Evolutionary conservation across 92 coral and sea anemone species (phyloP), one percentile per base, ranked within the genome.

Genomic region (Heliopora coerulea): DNA sequence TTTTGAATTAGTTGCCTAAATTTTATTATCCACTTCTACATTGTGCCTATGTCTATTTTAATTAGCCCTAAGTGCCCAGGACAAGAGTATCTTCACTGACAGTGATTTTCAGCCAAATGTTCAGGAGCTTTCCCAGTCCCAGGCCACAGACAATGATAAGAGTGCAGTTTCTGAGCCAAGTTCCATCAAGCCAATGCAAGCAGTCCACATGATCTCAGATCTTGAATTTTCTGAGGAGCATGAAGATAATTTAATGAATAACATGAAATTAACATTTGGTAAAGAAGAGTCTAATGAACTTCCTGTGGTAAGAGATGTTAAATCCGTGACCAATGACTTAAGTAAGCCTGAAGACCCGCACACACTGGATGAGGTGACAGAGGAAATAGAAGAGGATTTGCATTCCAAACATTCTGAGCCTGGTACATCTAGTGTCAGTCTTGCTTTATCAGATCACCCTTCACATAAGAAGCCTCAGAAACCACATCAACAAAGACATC

Each of bases 101-200:
- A 84, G 83, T 84, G 97, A 92, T 79, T 93, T 89, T 66, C 88
- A 78, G 54, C 93, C 96, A 28, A 93, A 93, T 25, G 27, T 93
- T 50, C 79, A 87, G 82, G 88, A 80, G 80, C 83, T 93, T 31
- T 85, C 98, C 12, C 78, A 54, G 7, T 74, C n/a, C n/a, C 85
- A 15, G 62, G 81, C 79, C 23, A 76, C 81, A 35, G 81, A 82
- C 20, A 82, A 70, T 0, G 73, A 89, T 21, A 59, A 76, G 1
- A 48, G 86, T 17, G 89, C 82, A 25, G 80, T 85, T 48, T 89
- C 97, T 59, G 75, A 70, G 26, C 77, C 77, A 34, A 70, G 77
- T 70, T 70, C 77, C 15, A 54, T 84, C 5, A 86, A 83, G 56
- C 89, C 96, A 3, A 65, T 93, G 74, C 86, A 93, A 73, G 95